phyloP scores from a whole-genome alignment of 2,113 vertebrate species.

The Passer montanus region DNA sequence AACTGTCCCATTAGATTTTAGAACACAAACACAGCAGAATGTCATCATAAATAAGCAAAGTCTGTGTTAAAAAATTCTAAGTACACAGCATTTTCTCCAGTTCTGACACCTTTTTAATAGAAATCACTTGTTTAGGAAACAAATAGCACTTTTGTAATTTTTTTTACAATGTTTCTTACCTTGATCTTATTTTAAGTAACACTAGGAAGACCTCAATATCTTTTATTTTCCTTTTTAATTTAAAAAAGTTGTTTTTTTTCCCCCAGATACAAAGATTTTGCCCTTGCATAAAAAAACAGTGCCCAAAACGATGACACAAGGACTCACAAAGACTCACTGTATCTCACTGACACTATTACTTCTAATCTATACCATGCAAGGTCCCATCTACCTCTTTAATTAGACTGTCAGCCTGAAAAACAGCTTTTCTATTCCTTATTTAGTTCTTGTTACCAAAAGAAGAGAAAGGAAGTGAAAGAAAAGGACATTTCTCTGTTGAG shows the following conservation, averaged over 20 bases:
- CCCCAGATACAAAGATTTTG: slow-evolving; percentile 84
- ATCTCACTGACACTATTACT: slow-evolving; percentile 89
- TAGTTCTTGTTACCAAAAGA: slow-evolving; percentile 83
- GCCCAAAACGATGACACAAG: slow-evolving; percentile 88
- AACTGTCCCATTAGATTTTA: slow-evolving; percentile 65
- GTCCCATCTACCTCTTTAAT: slow-evolving; percentile 79
- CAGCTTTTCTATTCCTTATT: slow-evolving; percentile 81
- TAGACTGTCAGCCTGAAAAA: slow-evolving; percentile 82
- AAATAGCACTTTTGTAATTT: slow-evolving; percentile 85
- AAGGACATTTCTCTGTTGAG: slow-evolving; percentile 75
- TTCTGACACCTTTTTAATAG: slow-evolving; percentile 93
- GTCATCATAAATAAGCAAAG: slow-evolving; percentile 73
- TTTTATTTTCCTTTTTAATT: slow-evolving; percentile 84
- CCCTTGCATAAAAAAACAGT: slow-evolving; percentile 89
- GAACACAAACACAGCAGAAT: slow-evolving; percentile 76
- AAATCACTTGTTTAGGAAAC: slow-evolving; percentile 93
- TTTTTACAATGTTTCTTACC: slow-evolving; percentile 89
- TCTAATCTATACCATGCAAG: slow-evolving; percentile 86
- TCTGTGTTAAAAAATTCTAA: slow-evolving; percentile 84
- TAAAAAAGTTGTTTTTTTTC: slow-evolving; percentile 77
- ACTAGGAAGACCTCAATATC: slow-evolving; percentile 87
- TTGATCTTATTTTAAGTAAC: slow-evolving; percentile 87
- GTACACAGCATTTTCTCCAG: slow-evolving; percentile 88
- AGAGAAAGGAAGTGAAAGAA: slow-evolving; percentile 74
- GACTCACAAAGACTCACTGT: slow-evolving; percentile 90